Base-by-base conservation (phyloP, 2,113 vertebrate species). In the Thomomys bottae region DNA sequence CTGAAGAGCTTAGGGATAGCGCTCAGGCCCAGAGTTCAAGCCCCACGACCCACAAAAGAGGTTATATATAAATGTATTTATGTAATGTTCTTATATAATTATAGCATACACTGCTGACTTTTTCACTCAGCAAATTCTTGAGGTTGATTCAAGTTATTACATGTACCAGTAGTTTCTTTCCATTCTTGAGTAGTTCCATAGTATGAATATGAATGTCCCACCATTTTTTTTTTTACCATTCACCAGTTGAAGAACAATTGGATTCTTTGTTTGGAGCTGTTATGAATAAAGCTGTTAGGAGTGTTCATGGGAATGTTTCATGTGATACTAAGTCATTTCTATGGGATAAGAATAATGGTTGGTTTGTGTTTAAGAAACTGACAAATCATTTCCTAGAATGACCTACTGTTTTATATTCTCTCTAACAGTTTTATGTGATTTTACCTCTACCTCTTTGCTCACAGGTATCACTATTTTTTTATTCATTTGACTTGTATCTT, bases 221-320 rank as follows among this genome's bases (percentile, higher is more conserved):
- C 34, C 71, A 36, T 91, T 89, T n/a, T n/a, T n/a, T n/a, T n/a
- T n/a, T n/a, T n/a, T n/a, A n/a, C n/a, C n/a, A n/a, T n/a, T 49
- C 80, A 66, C 38, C n/a, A 86, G 21, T 59, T 71, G 23, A 76
- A 75, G 80, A 28, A 57, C 40, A 42, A 66, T 20, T 57, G 23
- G 40, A 63, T 73, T 88, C 23, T 81, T 81, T 84, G 70, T 72
- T 57, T 94, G 3, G 61, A n/a, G 40, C 73, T 84, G 5, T 78
- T 94, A 40, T 6, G 38, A 83, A 87, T 40, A 79, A 75, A 94
- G 42, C 36, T 59, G 14, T 63, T 42, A 1, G 71, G 63, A 85
- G 54, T 70, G 38, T 88, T 88, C 30, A 5, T 66, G 66, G 81
- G n/a, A 24, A 89, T 28, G 14, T 83, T 94, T 94, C 42, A 2